Evolutionary conservation across 2,888 invertebrate species (phyloP), one percentile per base, ranked within the genome.

Genomic region (Drosophila emarginata): DNA sequence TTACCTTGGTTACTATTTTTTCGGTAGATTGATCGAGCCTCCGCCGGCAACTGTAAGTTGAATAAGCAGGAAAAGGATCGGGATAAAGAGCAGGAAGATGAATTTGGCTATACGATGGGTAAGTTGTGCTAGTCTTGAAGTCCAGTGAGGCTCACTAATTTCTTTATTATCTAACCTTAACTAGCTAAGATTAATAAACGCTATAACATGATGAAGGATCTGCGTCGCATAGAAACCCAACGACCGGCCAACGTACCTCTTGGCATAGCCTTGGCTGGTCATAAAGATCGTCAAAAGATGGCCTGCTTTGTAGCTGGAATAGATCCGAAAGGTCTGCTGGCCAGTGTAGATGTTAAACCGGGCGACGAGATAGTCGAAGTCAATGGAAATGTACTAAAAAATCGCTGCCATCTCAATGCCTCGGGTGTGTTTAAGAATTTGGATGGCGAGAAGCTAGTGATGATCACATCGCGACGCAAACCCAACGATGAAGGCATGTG

Each of bases 361-460:
- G 99, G 98, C 1, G 99, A 99, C 91, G 98, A 99, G 92, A 95
- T 99, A 76, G 93, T 98, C 39, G 98, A 98, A 95, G 97, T 97
- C 81, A 99, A 99, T 92, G 99, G 98, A 9, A 95, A 96, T 70
- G 97, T 98, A 14, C 93, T 99, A 57, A 96, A 97, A 91, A 98
- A 98, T 67, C 94, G 98, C 88, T 98, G 98, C 92, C 99, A 99
- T 92, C 94, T 99, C 76, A 98, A 99, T 92, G 99, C 98, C 18
- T 97, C 99, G 0, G 97, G 97, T 23, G 96, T 98, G 90, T 99
- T 99, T 92, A 98, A 98, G 92, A 96, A 96, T 58, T 93, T 98
- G 75, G 95, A 96, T 9, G 96, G 96, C 53, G 95, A 95, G 15
- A 93, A 94, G 78, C 95, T 98, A 93, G 97, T 97, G 92, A 94